Evolutionary conservation across 2,113 vertebrate species (phyloP).

Genomic region (Ochotona curzoniae): DNA sequence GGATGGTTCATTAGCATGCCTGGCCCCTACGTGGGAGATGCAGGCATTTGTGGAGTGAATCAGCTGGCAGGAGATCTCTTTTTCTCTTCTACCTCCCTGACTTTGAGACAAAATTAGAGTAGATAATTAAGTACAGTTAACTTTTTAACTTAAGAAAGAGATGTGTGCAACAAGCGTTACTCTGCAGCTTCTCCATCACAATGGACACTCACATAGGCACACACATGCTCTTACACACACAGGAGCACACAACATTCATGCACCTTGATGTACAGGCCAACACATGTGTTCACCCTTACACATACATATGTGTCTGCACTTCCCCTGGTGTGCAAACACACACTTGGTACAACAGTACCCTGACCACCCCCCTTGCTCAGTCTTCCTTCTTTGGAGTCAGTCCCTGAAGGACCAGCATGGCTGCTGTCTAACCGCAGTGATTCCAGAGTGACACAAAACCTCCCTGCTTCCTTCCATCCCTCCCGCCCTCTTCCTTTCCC

Average conservation of each 20-base stretch:
- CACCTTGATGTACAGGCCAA: too few species aligned
- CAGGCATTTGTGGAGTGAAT: too few species aligned
- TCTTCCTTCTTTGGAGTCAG: not conserved
- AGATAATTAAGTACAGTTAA: too few species aligned
- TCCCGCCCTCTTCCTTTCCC: not conserved
- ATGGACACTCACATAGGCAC: too few species aligned
- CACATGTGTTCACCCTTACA: too few species aligned
- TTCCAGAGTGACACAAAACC: not conserved
- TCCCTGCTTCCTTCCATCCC: not conserved
- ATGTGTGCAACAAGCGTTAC: not conserved
- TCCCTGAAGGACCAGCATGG: rapidly evolving
- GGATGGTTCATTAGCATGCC: too few species aligned
- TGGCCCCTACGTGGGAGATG: too few species aligned
- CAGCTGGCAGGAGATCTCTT: too few species aligned
- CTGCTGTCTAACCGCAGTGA: rapidly evolving
- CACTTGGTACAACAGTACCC: too few species aligned
- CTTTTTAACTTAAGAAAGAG: too few species aligned
- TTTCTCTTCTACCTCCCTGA: too few species aligned
- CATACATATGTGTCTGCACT: not conserved
- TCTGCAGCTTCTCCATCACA: not conserved
- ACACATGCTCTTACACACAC: not conserved
- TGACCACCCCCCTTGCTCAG: not conserved
- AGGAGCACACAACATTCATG: not conserved
- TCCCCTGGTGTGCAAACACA: not conserved
- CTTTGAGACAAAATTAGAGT: too few species aligned